A percentile compares a stretch with the other conserved stretches of the same genome.
phyloP scores from a whole-genome alignment of 2,113 vertebrate species.

The Sterrhoptilus dennistouni region DNA sequence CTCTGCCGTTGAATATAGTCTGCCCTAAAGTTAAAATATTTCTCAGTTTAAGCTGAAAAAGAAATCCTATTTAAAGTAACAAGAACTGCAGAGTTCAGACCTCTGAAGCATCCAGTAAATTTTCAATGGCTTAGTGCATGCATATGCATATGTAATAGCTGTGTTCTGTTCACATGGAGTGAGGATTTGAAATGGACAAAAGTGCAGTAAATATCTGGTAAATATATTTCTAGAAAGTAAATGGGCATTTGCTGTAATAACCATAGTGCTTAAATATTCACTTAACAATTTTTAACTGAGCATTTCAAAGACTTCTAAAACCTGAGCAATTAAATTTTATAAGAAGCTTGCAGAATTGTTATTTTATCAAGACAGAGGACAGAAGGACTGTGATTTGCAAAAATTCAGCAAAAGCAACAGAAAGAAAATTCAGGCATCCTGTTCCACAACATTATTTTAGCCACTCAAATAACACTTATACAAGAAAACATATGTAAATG shows the following conservation, averaged over 20 bases:
- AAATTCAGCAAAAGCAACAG: background rate
- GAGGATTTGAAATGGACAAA: background rate
- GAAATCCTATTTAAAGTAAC: background rate
- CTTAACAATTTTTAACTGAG: background rate
- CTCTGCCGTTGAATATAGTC: background rate
- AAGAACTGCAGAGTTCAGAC: background rate
- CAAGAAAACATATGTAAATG: background rate
- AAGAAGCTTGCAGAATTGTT: background rate
- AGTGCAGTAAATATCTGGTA: background rate
- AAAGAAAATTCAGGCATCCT: background rate
- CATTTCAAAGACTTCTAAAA: background rate
- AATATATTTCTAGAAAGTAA: background rate
- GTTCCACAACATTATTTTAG: background rate
- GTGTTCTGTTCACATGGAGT: background rate
- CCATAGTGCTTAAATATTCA: background rate
- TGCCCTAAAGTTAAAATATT: background rate
- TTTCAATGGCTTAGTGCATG: background rate
- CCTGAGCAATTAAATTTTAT: background rate
- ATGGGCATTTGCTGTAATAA: background rate
- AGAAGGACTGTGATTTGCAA: background rate
- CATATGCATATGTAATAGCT: background rate
- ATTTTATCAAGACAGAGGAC: background rate
- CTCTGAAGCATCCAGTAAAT: background rate
- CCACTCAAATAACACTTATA: background rate
- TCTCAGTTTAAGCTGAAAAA: background rate